Evolutionary conservation across 2,797 vertebrate genomes (phyloP).

Genomic region (Acipenser ruthenus): DNA sequence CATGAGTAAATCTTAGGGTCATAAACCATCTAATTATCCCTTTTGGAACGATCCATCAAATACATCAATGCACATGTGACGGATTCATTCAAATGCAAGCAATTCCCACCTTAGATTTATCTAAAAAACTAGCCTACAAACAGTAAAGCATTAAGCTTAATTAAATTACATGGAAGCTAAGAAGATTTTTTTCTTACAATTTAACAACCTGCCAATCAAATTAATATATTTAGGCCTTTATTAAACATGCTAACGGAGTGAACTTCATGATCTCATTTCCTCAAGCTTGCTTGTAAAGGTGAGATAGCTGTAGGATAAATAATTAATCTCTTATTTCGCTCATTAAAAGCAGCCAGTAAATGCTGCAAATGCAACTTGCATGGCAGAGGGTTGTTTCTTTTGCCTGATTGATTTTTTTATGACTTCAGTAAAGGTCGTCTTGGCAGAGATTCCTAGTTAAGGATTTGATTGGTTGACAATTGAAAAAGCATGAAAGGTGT

Average conservation of each 20-base stretch:
- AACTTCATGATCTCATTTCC: constrained; percentile 16
- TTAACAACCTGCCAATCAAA: constrained; percentile 25
- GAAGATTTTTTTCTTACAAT: constrained; percentile 9
- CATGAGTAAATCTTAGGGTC: no score
- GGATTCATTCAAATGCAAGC: constrained; percentile 8
- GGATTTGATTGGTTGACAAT: constrained; percentile 8
- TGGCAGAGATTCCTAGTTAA: constrained; percentile 9
- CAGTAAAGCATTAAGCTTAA: constrained; percentile 15
- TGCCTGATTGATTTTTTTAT: constrained; percentile 15
- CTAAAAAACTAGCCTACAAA: constrained; percentile 6
- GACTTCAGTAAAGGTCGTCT: constrained; percentile 16
- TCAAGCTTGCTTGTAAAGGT: constrained; percentile 14
- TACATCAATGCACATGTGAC: neutral
- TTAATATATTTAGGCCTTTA: constrained; percentile 18
- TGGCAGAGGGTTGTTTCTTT: constrained; percentile 17
- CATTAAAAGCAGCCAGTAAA: constrained; percentile 18
- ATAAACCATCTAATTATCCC: no score
- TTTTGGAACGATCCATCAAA: neutral
- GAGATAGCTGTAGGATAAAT: constrained; percentile 20
- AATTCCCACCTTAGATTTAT: constrained; percentile 12
- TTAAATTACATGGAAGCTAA: constrained; percentile 23
- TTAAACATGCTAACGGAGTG: constrained; percentile 21
- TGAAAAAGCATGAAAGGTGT: constrained; percentile 3
- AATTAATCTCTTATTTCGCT: constrained; percentile 21
- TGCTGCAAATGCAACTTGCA: constrained; percentile 9